Evolutionary conservation across 2,113 vertebrate genomes (phyloP), one percentile per base, ranked within the genome.

Genomic region (Serinus canaria): DNA sequence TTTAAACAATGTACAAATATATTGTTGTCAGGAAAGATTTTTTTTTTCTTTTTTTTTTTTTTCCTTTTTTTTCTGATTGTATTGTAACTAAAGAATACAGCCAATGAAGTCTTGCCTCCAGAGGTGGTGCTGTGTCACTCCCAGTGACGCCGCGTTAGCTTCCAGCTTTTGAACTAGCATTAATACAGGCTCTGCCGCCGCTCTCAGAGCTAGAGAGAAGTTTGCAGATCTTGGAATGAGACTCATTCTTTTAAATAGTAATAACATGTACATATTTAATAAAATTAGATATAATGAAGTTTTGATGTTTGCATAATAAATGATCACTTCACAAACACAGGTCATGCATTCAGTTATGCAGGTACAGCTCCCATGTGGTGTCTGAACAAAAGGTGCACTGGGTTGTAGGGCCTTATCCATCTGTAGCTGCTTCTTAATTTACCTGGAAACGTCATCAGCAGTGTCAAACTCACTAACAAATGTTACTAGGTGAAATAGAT

Each of bases 241-340:
- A 94, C 75, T 83, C 2, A 0, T 95, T 94, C 94, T 93, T 97
- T 95, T 94, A 95, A 93, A 91, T 83, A 94, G 94, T 92, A 95
- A 94, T 97, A 96, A 96, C 88, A 58, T 97, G 97, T 97, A 97
- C 47, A 97, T 97, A 97, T 97, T 97, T 97, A 97, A 97, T 97
- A 96, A 97, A 96, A 87, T 83, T 87, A 90, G 76, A 66, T 94
- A 91, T 84, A 83, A 95, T 81, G 39, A 91, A 91, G 52, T 58
- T 67, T 47, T 77, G 59, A 52, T 93, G 89, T 95, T 96, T 94
- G 92, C 73, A 90, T 92, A 94, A 94, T 95, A 86, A 90, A 94
- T 87, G 73, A 81, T 79, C 81, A 62, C 77, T 95, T 93, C 78
- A 83, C 69, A 82, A 68, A 49, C 14, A 56, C 63, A 59, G 33